Percentiles rank a stretch among this genome's conserved stretches.
phyloP scores from a whole-genome alignment of 2,113 vertebrate species.

The Rattus norvegicus region DNA sequence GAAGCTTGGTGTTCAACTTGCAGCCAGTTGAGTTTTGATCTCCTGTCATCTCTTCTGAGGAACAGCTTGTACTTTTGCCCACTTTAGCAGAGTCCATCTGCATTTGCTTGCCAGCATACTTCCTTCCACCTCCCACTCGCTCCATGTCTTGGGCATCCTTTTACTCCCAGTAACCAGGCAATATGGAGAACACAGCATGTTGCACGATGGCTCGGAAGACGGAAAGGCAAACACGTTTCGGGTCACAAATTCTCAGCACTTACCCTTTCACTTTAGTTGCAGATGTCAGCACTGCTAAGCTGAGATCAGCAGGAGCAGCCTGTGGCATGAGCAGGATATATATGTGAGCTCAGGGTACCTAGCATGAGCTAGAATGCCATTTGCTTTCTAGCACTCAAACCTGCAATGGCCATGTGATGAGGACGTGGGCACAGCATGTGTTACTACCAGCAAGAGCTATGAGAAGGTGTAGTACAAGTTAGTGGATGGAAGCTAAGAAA shows the following conservation, averaged over 20 bases:
- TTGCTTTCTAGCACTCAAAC: not conserved
- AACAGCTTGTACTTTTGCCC: not conserved
- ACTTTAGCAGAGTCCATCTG: not conserved
- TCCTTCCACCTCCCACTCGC: not conserved
- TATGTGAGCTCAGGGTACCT: not conserved
- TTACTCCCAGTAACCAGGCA: no score
- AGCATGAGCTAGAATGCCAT: not conserved
- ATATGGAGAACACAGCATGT: not conserved
- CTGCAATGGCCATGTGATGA: no score
- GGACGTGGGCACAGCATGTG: not conserved
- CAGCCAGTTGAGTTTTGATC: not conserved
- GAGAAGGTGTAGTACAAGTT: not conserved
- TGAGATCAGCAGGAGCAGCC: not conserved
- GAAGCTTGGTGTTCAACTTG: not conserved
- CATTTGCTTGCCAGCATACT: not conserved
- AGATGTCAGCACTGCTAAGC: not conserved
- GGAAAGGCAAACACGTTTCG: not conserved
- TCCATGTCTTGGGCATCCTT: not conserved
- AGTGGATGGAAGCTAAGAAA: not conserved
- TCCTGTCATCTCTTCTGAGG: rapidly evolving
- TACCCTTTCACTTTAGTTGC: not conserved
- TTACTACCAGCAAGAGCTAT: not conserved
- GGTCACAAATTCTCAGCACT: not conserved
- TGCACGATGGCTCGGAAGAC: not conserved
- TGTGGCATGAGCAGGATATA: not conserved